Evolutionary conservation across 1,140 invertebrate species (phyloP).

Genomic region (Microplitis mediator): DNA sequence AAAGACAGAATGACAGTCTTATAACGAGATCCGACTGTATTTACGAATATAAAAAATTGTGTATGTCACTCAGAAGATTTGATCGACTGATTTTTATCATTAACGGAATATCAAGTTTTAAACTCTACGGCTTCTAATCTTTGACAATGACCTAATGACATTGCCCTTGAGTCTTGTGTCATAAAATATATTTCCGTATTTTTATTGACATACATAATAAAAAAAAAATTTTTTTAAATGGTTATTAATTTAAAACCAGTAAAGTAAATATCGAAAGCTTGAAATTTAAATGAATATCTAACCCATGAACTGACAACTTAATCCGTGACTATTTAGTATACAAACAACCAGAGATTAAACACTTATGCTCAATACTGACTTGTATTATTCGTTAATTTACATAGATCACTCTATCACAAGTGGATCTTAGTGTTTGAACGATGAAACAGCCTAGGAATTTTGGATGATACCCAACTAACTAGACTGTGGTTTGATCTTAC

Average conservation of each 20-base stretch:
- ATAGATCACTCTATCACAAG: neutral
- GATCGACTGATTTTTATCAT: neutral
- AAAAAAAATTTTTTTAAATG: too few relatives aligned
- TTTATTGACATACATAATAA: neutral
- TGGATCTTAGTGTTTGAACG: slow-evolving; percentile 8
- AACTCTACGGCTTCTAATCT: slow-evolving; percentile 12
- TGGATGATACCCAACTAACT: slow-evolving; percentile 47
- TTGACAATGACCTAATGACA: slow-evolving; percentile 14
- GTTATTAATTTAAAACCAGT: too few relatives aligned
- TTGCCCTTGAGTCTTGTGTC: neutral
- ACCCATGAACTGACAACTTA: too few relatives aligned
- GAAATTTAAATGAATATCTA: neutral
- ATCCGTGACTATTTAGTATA: too few relatives aligned
- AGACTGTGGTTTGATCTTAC: slow-evolving; percentile 41
- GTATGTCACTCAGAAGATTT: neutral
- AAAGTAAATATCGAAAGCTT: neutral
- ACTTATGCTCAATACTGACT: slow-evolving; percentile 3
- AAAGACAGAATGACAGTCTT: too few relatives aligned
- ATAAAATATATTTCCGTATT: neutral
- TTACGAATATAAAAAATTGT: neutral
- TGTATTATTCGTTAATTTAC: slow-evolving; percentile 14
- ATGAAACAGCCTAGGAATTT: slow-evolving; percentile 42
- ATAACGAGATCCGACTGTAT: too few relatives aligned
- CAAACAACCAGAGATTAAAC: neutral
- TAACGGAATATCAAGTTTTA: neutral